Percentiles rank a stretch among this genome's conserved stretches.
phyloP scores from a whole-genome alignment of 2,797 vertebrate species.

The Scleropages formosus region DNA sequence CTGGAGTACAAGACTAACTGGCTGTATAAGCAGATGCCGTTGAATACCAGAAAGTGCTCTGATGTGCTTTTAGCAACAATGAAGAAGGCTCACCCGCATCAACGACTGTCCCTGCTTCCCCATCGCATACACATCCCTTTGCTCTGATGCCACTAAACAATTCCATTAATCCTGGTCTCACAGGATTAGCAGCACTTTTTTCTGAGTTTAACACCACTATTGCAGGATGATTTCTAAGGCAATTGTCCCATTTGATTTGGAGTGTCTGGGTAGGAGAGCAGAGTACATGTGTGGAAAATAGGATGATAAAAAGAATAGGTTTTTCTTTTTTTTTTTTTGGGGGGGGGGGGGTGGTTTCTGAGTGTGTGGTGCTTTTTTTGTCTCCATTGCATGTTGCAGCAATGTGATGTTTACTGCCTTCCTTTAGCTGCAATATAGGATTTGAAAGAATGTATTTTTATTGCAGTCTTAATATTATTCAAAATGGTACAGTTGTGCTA shows the following conservation, averaged over 20 bases:
- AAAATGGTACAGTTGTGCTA: no score
- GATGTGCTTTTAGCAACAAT: slow-evolving; percentile 25
- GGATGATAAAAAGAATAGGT: background rate
- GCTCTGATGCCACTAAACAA: background rate
- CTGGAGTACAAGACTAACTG: slow-evolving; percentile 8
- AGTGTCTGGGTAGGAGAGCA: background rate
- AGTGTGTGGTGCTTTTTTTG: no score
- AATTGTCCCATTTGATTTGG: background rate
- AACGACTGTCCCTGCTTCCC: background rate
- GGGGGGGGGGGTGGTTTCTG: background rate
- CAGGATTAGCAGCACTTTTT: background rate
- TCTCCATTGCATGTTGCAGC: no score
- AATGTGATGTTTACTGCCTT: no score
- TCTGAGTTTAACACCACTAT: background rate
- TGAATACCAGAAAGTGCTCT: slow-evolving; percentile 26
- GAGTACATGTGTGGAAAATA: background rate
- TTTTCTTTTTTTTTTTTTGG: background rate
- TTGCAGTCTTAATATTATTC: no score
- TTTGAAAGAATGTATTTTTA: no score
- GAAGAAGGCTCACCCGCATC: slow-evolving; percentile 14
- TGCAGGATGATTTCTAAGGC: background rate
- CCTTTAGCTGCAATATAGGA: no score
- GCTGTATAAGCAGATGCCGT: slow-evolving; percentile 18
- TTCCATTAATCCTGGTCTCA: slow-evolving; percentile 15
- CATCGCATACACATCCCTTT: background rate